These are phyloP conservation scores for Myanophis thanlyinensis DNA, from an alignment of 2,113 vertebrate genomes.

Conservation along the genomic window DNA sequence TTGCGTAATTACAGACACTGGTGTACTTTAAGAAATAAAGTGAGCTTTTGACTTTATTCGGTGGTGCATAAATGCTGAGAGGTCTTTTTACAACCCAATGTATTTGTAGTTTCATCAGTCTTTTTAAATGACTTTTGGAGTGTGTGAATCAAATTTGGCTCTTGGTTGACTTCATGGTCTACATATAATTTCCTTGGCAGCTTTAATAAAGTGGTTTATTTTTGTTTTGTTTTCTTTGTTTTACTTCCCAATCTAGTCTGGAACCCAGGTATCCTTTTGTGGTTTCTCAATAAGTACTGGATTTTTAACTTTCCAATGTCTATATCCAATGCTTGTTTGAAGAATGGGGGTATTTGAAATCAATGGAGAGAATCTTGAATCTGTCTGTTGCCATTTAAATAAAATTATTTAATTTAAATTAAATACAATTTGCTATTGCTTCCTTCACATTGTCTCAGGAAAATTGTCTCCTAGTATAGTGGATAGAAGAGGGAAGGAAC, in stretches of 20 bases:
- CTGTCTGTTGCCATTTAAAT: background rate
- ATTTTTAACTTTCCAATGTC: background rate
- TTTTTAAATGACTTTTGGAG: background rate
- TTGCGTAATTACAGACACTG: no score
- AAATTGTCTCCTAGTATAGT: slow-evolving; percentile 31
- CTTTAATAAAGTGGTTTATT: background rate
- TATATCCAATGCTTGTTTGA: background rate
- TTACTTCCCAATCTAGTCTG: background rate
- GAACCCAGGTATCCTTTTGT: background rate
- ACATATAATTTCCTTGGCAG: background rate
- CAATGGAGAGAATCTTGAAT: background rate
- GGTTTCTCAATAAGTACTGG: background rate
- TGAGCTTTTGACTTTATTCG: background rate
- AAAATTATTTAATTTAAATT: no score
- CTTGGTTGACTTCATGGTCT: background rate
- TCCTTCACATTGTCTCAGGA: slow-evolving; percentile 8
- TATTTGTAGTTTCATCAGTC: background rate
- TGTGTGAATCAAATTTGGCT: background rate
- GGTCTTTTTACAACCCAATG: background rate
- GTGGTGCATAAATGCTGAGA: background rate
- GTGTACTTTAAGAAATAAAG: background rate
- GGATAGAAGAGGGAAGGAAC: background rate
- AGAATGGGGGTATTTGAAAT: background rate
- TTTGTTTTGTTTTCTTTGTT: background rate
- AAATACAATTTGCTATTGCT: background rate